Evolutionary conservation across 1,140 invertebrate species (phyloP), one percentile per base, ranked within the genome.

Genomic region (Pollicipes pollicipes): DNA sequence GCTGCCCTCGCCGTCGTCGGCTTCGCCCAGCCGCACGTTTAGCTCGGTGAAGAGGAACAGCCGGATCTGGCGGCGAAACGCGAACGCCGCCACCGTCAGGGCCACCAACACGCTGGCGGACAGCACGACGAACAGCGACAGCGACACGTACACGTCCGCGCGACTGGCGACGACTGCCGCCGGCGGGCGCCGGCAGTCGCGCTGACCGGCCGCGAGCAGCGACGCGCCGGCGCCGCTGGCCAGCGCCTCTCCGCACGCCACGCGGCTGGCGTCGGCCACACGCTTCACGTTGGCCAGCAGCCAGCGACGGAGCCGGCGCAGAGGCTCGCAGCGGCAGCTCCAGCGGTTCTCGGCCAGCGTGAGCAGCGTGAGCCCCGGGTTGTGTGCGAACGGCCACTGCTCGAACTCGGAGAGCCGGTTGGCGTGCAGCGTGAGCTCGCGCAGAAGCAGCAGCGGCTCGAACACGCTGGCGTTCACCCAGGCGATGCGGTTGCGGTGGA

Each of bases 301-400:
- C 86, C 90, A 94, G 76, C 91, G 88, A 70, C 88, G 84, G 75
- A 91, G 85, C 77, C 85, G 84, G 76, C 88, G 86, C 10, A 88
- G 84, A 77, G 90, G 93, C 73, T 88, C 86, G 80, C 92, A 95
- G 72, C 90, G 87, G 79, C 92, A 95, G 45, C 87, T 87, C 90
- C 90, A 95, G 4, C 88, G 89, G 79, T 95, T 95, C 16, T 83
- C 84, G 0, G 87, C 84, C 45, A 95, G 79, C 0, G 84, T 86
- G 71, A 93, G 82, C 8, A 84, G 81, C 0, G 82, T 79, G 16
- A 76, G 35, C 37, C 66, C 66, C 21, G n/a, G 32, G 71, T 91
- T 90, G 69, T 85, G 78, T 30, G 86, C 85, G 74, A 76, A 76
- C 73, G 87, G 84, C 91, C 90, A 93, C 10, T 93, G 84, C 30